These are phyloP conservation scores for Xestia rhomboidea DNA, from an alignment of 2,888 invertebrate genomes.

Conservation along the genomic window DNA sequence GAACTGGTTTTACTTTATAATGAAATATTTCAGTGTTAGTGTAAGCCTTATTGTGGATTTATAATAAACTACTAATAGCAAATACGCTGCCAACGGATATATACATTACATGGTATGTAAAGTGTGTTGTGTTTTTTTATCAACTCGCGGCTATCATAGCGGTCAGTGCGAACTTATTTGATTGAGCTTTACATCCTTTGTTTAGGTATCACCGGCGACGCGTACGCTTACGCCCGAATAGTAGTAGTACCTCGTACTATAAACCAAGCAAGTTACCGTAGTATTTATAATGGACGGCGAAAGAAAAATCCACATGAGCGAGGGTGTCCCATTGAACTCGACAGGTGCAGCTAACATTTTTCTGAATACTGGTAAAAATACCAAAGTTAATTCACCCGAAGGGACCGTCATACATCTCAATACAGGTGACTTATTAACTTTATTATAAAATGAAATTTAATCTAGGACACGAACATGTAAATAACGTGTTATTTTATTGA, in stretches of 20 bases:
- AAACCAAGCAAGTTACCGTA: slow-evolving; percentile 64
- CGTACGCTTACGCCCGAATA: slow-evolving; percentile 79
- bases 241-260: slow-evolving; percentile 78
- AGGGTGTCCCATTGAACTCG: slow-evolving; percentile 85
- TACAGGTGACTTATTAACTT: slow-evolving; percentile 81
- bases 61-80: slow-evolving; percentile 40
- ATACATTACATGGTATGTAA: slow-evolving; percentile 73
- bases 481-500: slow-evolving; percentile 65
- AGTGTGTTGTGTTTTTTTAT: slow-evolving; percentile 77
- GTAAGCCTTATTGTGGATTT: slow-evolving; percentile 45
- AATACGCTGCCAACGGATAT: slow-evolving; percentile 45
- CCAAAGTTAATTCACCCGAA: slow-evolving; percentile 81
- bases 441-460: slow-evolving; percentile 17
- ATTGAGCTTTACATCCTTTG: slow-evolving; percentile 87
- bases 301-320: slow-evolving; percentile 84
- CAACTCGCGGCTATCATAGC: slow-evolving; percentile 80
- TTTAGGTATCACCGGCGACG: slow-evolving; percentile 83
- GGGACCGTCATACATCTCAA: slow-evolving; percentile 88
- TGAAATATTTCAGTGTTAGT: slow-evolving; percentile 62
- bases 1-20: slow-evolving; percentile 67
- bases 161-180: slow-evolving; percentile 83
- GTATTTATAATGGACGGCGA: slow-evolving; percentile 84
- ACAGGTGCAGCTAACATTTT: slow-evolving; percentile 87
- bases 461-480: background rate
- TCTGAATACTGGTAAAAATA: slow-evolving; percentile 85